Conservation (phyloP, 2,113 vertebrate genomes). For the Xenotilapia longispinis region DNA sequence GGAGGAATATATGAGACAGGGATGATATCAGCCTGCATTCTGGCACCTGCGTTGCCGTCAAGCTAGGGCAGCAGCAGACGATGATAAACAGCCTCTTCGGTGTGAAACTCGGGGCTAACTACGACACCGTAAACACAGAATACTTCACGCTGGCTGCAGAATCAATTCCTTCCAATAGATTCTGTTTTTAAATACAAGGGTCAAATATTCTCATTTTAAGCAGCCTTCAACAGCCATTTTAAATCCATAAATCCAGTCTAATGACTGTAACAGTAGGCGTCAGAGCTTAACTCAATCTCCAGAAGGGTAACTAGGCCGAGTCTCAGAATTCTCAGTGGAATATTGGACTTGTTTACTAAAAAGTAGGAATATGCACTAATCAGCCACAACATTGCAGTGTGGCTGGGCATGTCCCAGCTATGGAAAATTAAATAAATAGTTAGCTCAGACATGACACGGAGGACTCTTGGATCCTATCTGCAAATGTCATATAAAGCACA, state of each 20-base stretch:
- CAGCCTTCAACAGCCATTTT: background rate
- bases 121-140: background rate
- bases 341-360: slow-evolving; percentile 17
- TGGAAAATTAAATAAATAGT: background rate
- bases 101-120: background rate
- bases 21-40: background rate
- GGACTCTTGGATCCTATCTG: background rate
- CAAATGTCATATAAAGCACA: background rate
- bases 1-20: background rate
- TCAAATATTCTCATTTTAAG: slow-evolving; percentile 2
- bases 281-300: background rate
- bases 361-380: background rate
- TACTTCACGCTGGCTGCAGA: background rate
- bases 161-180: background rate
- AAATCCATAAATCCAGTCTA: slow-evolving; percentile 25
- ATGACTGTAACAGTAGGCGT: slow-evolving; percentile 10
- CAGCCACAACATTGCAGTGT: background rate
- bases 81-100: background rate
- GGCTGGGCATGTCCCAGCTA: background rate
- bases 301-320: background rate
- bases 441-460: background rate
- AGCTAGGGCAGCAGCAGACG: background rate
- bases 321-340: background rate
- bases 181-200: background rate
- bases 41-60: background rate